Conservation (phyloP, 2,797 vertebrate genomes). For the Sebastes taczanowskii region DNA sequence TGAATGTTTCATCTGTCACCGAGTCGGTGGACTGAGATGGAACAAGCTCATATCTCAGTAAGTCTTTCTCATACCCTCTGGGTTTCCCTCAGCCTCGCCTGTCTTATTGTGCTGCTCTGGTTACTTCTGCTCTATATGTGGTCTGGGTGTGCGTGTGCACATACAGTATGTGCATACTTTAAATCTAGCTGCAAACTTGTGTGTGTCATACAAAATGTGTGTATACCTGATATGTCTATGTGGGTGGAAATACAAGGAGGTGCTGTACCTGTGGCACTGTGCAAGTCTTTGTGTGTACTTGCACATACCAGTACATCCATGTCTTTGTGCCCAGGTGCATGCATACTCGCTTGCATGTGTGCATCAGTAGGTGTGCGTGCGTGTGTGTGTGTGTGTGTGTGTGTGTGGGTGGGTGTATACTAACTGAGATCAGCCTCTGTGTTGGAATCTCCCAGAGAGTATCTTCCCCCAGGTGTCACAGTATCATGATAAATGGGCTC, state of each 20-base stretch:
- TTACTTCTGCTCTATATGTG: constrained; percentile 33
- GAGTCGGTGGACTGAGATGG: constrained; percentile 44
- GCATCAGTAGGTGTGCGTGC: neutral
- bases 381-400: neutral
- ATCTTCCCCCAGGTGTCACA: constrained; percentile 74
- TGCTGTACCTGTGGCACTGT: neutral
- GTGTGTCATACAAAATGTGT: neutral
- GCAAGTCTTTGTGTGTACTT: neutral
- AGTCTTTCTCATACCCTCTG: constrained; percentile 38
- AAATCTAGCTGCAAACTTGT: neutral
- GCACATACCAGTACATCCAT: neutral
- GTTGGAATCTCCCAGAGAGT: constrained; percentile 59
- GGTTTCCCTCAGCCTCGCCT: constrained; percentile 24
- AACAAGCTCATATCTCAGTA: constrained; percentile 48
- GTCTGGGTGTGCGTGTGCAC: constrained; percentile 2
- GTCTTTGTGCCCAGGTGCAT: constrained; percentile 22
- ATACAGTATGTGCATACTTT: constrained; percentile 3
- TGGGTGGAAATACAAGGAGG: neutral
- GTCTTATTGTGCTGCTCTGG: constrained; percentile 40
- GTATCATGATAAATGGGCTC: constrained; percentile 79
- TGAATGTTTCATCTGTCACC: constrained; percentile 35
- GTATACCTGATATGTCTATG: neutral
- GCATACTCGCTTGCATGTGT: neutral
- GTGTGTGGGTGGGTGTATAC: neutral
- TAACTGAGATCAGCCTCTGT: constrained; percentile 46